These are phyloP conservation scores for Sphecodes monilicornis DNA, from an alignment of 2,888 invertebrate genomes.

Conservation along the genomic window DNA sequence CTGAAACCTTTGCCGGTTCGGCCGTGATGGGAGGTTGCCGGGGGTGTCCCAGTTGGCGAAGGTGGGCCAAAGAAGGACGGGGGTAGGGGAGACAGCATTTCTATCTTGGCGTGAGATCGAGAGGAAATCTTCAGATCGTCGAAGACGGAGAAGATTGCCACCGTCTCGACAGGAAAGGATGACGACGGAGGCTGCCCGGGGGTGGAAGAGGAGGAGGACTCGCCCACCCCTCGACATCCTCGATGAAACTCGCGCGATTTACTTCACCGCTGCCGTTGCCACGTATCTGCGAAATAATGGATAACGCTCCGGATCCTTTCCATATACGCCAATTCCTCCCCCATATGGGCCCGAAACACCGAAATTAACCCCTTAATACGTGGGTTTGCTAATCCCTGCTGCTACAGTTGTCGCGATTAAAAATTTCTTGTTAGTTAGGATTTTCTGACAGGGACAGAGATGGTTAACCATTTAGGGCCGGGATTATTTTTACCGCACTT, in stretches of 20 bases:
- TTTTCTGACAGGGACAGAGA: no score
- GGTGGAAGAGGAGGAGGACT: conserved; percentile 23
- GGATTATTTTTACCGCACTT: no score
- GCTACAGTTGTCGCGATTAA: neutral
- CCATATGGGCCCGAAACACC: neutral
- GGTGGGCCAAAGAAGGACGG: neutral
- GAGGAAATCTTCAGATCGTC: conserved; percentile 72
- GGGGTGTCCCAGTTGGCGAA: neutral
- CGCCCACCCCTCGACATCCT: conserved; percentile 41
- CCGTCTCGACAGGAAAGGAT: conserved; percentile 63
- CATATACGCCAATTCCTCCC: conserved; percentile 34
- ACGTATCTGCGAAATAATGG: conserved; percentile 73
- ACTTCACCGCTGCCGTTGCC: conserved; percentile 58
- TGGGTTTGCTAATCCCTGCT: neutral
- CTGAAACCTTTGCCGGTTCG: conserved; percentile 43
- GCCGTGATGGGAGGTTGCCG: neutral
- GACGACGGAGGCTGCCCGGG: conserved; percentile 18
- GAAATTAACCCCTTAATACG: neutral
- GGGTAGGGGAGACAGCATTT: conserved; percentile 38
- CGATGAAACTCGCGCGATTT: conserved; percentile 77
- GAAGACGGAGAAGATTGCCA: conserved; percentile 69
- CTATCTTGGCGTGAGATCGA: conserved; percentile 71
- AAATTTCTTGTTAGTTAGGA: no score
- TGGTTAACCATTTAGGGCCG: no score
- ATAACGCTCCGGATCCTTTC: conserved; percentile 66